Evolutionary conservation across 2,888 invertebrate species (phyloP).

Genomic region (Drosophila hamatofila): DNA sequence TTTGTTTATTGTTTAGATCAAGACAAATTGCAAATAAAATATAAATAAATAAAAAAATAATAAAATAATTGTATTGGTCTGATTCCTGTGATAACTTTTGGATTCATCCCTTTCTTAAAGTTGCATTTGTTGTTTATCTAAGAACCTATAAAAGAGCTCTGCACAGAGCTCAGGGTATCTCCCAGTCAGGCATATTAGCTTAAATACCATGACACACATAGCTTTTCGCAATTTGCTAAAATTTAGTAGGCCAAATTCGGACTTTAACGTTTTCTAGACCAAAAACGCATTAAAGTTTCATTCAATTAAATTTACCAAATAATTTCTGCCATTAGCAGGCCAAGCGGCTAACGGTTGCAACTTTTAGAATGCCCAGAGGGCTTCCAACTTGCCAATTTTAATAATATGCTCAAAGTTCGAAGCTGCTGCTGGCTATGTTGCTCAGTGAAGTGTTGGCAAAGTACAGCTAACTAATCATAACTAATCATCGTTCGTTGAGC

Average conservation of each 20-base stretch:
- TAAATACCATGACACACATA: background rate
- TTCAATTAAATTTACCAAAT: slow-evolving; percentile 2
- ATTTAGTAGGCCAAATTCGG: background rate
- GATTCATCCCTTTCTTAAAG: too few relatives aligned
- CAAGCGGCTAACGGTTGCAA: slow-evolving; percentile 2
- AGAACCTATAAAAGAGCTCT: background rate
- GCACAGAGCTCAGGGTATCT: background rate
- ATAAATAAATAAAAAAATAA: too few relatives aligned
- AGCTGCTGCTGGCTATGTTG: background rate
- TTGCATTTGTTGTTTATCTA: too few relatives aligned
- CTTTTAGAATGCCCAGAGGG: slow-evolving; percentile 10
- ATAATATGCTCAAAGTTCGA: slow-evolving; percentile 12
- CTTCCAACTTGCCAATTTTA: background rate
- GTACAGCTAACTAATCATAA: slow-evolving; percentile 50
- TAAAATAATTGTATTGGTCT: too few relatives aligned
- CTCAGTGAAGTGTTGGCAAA: slow-evolving; percentile 35
- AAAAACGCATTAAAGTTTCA: slow-evolving; percentile 2
- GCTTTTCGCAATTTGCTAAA: background rate
- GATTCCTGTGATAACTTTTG: too few relatives aligned
- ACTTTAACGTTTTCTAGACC: background rate
- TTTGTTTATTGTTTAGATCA: too few relatives aligned
- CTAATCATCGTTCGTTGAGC: slow-evolving; percentile 27
- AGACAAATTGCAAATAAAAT: too few relatives aligned
- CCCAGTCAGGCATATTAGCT: background rate
- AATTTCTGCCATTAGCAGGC: background rate